phyloP scores from a whole-genome alignment of 1,140 invertebrate species.

The Drosophila serrata region DNA sequence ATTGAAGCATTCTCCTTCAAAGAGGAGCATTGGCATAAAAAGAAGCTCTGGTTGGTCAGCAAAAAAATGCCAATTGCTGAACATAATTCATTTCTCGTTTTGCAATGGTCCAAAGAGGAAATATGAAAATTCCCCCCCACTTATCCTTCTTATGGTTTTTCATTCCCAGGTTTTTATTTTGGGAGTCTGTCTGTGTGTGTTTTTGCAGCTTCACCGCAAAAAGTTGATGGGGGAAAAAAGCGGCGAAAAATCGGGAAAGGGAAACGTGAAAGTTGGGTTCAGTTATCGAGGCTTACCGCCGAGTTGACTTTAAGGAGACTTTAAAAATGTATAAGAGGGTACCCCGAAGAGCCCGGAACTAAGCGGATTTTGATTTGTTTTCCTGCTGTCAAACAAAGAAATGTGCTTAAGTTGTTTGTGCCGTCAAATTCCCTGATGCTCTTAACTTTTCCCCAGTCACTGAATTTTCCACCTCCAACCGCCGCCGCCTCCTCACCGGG shows the following conservation, averaged over 20 bases:
- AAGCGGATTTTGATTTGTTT: conserved; percentile 78
- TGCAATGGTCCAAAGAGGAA: conserved; percentile 25
- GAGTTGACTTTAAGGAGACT: conserved; percentile 53
- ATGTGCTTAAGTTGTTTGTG: conserved; percentile 63
- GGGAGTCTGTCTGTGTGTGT: too few species aligned
- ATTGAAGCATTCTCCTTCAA: conserved; percentile 27
- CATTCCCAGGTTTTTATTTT: conserved; percentile 9
- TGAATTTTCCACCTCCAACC: background rate
- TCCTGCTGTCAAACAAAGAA: conserved; percentile 49
- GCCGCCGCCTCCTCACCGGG: background rate
- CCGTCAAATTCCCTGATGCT: conserved; percentile 59
- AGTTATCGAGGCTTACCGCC: conserved; percentile 51
- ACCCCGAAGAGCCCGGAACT: conserved; percentile 22
- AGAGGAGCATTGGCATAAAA: background rate
- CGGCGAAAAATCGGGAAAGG: conserved; percentile 1
- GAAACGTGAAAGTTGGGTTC: conserved; percentile 26
- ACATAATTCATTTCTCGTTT: conserved; percentile 26
- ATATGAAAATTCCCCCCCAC: conserved; percentile 49
- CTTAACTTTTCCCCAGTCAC: conserved; percentile 50
- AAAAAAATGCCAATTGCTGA: conserved; percentile 29
- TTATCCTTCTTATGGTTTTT: conserved; percentile 31
- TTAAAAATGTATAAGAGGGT: conserved; percentile 29
- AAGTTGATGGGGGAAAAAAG: conserved; percentile 27
- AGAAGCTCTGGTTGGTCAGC: conserved; percentile 13
- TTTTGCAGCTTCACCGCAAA: conserved; percentile 21